Evolutionary conservation across 2,113 vertebrate species (phyloP).

Genomic region (Crotalus horridus): DNA sequence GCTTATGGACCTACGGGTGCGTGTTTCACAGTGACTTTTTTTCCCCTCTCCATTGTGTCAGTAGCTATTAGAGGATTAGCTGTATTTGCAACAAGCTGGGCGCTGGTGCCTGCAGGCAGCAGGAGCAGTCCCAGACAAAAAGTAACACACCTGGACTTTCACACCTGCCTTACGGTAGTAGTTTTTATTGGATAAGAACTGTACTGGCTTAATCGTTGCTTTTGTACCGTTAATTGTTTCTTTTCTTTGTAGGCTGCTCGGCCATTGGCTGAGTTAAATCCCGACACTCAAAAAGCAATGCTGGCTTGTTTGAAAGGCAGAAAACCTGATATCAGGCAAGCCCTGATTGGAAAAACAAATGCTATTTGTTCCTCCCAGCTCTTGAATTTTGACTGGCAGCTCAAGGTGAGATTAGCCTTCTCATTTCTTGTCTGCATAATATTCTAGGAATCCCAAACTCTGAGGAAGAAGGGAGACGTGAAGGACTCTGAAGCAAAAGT

Average conservation of each 20-base stretch:
- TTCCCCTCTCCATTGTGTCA: too few relatives aligned
- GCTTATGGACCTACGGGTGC: too few relatives aligned
- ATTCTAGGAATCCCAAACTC: background rate
- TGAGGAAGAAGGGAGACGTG: background rate
- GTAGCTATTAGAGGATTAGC: too few relatives aligned
- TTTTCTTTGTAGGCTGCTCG: conserved; percentile 71
- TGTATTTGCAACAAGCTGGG: too few relatives aligned
- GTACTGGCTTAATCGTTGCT: background rate
- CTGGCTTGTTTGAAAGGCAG: conserved; percentile 80
- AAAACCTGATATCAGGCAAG: conserved; percentile 78
- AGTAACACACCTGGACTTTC: too few relatives aligned
- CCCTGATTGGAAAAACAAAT: conserved; percentile 79
- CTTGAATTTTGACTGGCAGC: conserved; percentile 95
- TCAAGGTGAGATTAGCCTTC: conserved; percentile 77
- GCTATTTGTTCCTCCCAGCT: conserved; percentile 82
- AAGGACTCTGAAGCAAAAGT: background rate
- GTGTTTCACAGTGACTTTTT: too few relatives aligned
- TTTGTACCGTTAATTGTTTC: background rate
- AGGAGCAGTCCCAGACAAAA: background rate
- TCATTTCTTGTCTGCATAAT: background rate
- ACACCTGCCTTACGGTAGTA: background rate
- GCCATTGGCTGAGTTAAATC: conserved; percentile 69
- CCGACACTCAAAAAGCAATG: conserved; percentile 68
- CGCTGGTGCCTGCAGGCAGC: too few relatives aligned
- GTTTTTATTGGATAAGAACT: background rate